Conservation (phyloP, 1,140 invertebrate species). For the Temnothorax nylanderi region DNA sequence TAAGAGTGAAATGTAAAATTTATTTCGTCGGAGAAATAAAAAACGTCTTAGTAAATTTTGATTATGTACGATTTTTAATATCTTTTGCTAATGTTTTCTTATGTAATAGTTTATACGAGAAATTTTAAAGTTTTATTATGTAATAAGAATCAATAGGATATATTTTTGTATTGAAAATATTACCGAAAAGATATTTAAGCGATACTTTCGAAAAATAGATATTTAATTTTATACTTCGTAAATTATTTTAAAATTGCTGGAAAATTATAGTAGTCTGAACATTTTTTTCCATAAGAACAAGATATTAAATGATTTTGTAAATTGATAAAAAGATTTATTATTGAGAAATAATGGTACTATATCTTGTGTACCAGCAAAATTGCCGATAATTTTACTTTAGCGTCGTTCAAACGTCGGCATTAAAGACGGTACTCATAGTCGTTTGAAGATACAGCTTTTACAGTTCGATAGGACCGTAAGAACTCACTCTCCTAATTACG, state of each 20-base stretch:
- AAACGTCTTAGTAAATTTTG: neutral
- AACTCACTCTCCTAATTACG: slow-evolving; percentile 36
- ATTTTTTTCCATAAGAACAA: neutral
- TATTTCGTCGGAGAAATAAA: neutral
- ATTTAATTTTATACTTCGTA: neutral
- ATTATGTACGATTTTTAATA: neutral
- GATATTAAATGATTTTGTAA: neutral
- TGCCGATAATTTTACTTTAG: neutral
- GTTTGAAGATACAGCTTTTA: slow-evolving; percentile 15
- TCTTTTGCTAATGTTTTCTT: neutral
- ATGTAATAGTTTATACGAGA: neutral
- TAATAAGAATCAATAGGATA: neutral
- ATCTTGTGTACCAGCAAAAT: neutral
- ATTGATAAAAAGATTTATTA: neutral
- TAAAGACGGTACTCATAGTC: neutral
- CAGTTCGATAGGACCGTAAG: neutral
- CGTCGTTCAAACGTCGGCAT: neutral
- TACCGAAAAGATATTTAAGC: neutral
- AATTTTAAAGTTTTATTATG: neutral
- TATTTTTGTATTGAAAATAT: neutral
- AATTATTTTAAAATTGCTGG: neutral
- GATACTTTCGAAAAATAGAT: neutral
- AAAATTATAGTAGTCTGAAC: neutral
- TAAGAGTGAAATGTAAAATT: neutral
- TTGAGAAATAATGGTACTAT: neutral